These are phyloP conservation scores for Malacoctenus gilli DNA, from an alignment of 2,797 vertebrate genomes.

Conservation along the genomic window DNA sequence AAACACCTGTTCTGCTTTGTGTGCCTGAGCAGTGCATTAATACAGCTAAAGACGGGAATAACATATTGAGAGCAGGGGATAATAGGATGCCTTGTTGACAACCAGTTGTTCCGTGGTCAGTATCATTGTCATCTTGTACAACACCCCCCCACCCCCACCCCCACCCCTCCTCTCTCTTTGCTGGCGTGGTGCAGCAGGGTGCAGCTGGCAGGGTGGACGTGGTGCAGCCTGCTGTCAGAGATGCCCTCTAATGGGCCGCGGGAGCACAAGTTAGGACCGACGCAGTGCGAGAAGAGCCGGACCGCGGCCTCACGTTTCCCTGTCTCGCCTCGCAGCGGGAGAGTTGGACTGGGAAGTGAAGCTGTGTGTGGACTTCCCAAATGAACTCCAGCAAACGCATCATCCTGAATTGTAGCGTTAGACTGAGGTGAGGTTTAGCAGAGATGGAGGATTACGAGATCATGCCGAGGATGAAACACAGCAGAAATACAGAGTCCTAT, in stretches of 20 bases:
- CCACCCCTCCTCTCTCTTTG: conserved; percentile 11
- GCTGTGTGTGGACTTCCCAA: too few species aligned
- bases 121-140: conserved; percentile 42
- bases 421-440: too few species aligned
- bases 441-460: too few species aligned
- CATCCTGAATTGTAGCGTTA: too few species aligned
- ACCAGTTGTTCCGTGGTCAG: conserved; percentile 40
- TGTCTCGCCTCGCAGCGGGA: too few species aligned
- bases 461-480: too few species aligned
- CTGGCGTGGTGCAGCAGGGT: conserved; percentile 17
- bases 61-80: conserved; percentile 29
- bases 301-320: too few species aligned
- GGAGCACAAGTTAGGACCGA: conserved; percentile 4
- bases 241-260: conserved; percentile 31
- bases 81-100: conserved; percentile 48
- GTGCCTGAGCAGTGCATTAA: not conserved
- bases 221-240: conserved; percentile 32
- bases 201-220: conserved; percentile 53
- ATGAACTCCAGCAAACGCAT: too few species aligned
- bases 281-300: too few species aligned
- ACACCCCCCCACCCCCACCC: too few species aligned
- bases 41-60: conserved; percentile 18
- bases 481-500: too few species aligned
- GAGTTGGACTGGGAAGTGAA: too few species aligned
- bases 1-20: conserved; percentile 34